Percentiles rank a stretch among this genome's conserved stretches.
Conservation (phyloP, 1,140 invertebrate species). For the Papilio dardanus region DNA sequence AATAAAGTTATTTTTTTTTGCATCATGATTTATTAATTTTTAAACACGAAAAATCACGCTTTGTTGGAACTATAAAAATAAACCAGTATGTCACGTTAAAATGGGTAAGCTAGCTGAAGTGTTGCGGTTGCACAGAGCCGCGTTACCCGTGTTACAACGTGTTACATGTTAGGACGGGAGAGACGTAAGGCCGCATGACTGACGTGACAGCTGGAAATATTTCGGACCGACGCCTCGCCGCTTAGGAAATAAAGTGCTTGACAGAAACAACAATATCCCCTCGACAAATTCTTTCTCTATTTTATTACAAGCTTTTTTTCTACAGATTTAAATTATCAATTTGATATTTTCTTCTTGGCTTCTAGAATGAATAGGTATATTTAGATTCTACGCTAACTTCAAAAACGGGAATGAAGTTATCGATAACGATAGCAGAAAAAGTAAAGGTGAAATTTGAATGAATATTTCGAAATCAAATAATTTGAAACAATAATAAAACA, state of each 20-base stretch:
- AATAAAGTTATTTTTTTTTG: no score
- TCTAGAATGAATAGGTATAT: background rate
- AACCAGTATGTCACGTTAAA: background rate
- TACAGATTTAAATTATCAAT: background rate
- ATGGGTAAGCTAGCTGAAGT: background rate
- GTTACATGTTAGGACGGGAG: slow-evolving; percentile 16
- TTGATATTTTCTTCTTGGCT: background rate
- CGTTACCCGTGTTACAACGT: slow-evolving; percentile 10
- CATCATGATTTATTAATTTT: background rate
- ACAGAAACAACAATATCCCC: background rate
- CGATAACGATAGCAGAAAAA: background rate
- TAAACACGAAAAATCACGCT: background rate
- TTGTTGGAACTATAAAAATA: background rate
- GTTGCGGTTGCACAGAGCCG: slow-evolving; percentile 11
- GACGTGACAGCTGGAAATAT: slow-evolving; percentile 20
- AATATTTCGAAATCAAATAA: background rate
- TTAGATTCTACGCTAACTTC: no score
- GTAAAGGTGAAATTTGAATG: background rate
- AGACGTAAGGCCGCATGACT: slow-evolving; percentile 13
- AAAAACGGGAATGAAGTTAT: no score
- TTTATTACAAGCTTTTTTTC: slow-evolving; percentile 6
- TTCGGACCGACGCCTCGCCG: slow-evolving; percentile 23
- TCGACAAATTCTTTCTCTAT: background rate
- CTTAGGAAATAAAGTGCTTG: slow-evolving; percentile 15
- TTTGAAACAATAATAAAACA: background rate